These are phyloP conservation scores for Nothobranchius furzeri DNA, from an alignment of 2,113 vertebrate genomes.

Conservation along the genomic window DNA sequence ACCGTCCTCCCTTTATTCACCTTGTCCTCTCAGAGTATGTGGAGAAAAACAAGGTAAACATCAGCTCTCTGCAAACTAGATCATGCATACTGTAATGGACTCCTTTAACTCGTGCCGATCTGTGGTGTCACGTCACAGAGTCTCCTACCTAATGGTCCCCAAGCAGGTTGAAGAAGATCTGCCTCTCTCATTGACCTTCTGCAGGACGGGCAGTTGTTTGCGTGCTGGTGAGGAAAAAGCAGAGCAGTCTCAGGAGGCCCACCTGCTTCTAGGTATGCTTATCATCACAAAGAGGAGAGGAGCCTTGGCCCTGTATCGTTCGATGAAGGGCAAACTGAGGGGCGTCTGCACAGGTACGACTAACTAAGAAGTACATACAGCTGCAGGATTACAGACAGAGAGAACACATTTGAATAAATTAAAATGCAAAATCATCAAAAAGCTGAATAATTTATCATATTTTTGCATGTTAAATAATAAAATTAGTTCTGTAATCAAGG, in stretches of 20 bases:
- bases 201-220: constrained; percentile 40
- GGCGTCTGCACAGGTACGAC: constrained; percentile 36
- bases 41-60: constrained; percentile 47
- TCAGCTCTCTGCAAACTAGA: constrained; percentile 41
- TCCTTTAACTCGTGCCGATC: constrained; percentile 34
- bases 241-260: constrained; percentile 67
- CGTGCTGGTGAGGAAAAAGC: constrained; percentile 51
- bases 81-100: constrained; percentile 65
- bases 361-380: constrained; percentile 6
- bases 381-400: constrained; percentile 14
- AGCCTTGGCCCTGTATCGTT: constrained; percentile 62
- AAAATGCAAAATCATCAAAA: constrained; percentile 17
- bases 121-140: constrained; percentile 45
- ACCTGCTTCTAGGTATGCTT: constrained; percentile 54
- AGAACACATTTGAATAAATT: constrained; percentile 19
- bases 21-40: constrained; percentile 28
- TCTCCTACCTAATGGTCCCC: constrained; percentile 44
- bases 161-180: constrained; percentile 49
- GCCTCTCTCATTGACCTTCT: constrained; percentile 66
- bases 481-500: constrained; percentile 23
- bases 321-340: constrained; percentile 71
- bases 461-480: constrained; percentile 34
- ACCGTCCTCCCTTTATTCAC: constrained; percentile 40
- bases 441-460: constrained; percentile 18
- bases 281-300: constrained; percentile 59